phyloP scores from a whole-genome alignment of 1,140 invertebrate genomes.

The Ladona fulva region DNA sequence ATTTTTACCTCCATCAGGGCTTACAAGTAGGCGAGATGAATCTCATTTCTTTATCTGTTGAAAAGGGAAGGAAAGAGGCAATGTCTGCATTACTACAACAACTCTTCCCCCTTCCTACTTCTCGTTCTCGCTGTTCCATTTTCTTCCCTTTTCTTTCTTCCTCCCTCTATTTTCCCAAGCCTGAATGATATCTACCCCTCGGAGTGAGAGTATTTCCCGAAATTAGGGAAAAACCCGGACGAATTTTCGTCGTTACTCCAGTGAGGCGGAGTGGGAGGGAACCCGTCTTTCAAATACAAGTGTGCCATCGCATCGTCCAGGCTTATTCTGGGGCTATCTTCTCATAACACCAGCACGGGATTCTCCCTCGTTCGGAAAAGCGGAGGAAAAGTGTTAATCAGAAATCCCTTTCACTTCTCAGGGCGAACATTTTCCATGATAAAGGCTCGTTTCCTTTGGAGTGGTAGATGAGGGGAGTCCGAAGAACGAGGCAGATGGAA shows the following conservation, averaged over 20 bases:
- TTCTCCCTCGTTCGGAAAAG: background rate
- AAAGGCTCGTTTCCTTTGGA: background rate
- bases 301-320: background rate
- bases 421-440: slow-evolving; percentile 9
- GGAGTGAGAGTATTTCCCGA: background rate
- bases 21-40: background rate
- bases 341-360: background rate
- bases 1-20: background rate
- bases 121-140: background rate
- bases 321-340: background rate
- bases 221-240: background rate
- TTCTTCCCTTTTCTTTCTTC: background rate
- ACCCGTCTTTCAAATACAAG: background rate
- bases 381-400: slow-evolving; percentile 9
- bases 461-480: background rate
- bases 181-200: background rate
- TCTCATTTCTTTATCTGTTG: background rate
- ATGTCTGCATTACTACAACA: background rate
- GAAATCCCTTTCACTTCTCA: slow-evolving; percentile 9
- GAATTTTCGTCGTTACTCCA: background rate
- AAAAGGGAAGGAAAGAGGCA: background rate
- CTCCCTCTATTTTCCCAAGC: background rate
- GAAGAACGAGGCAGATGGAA: background rate
- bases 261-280: background rate
- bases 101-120: background rate